A percentile compares a stretch with the other conserved stretches of the same genome.
These are phyloP conservation scores for Leptinotarsa undecemlineata DNA, from an alignment of 1,140 invertebrate species.

Conservation along the genomic window DNA sequence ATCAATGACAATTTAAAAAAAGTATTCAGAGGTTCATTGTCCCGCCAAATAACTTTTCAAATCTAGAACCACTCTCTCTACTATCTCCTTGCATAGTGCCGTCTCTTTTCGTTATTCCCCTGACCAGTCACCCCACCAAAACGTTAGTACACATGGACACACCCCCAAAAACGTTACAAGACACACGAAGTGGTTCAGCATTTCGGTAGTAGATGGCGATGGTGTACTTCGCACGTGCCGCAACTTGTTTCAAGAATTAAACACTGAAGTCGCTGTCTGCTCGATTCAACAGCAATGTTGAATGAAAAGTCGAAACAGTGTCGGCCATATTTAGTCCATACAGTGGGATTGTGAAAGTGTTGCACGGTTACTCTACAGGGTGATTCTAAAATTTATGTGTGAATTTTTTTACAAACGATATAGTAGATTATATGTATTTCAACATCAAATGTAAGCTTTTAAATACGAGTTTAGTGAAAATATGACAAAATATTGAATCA, in stretches of 20 bases:
- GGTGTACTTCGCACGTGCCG: background rate
- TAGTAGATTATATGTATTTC: too few species aligned
- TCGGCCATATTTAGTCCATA: background rate
- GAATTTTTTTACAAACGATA: too few species aligned
- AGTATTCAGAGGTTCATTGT: background rate
- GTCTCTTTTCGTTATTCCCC: constrained; percentile 35
- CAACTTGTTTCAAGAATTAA: background rate
- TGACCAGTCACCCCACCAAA: constrained; percentile 31
- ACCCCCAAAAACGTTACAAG: constrained; percentile 21
- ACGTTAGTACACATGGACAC: constrained; percentile 16
- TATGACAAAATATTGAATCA: too few species aligned
- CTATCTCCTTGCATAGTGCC: background rate
- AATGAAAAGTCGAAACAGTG: too few species aligned
- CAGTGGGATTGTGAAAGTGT: too few species aligned
- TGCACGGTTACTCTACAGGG: too few species aligned
- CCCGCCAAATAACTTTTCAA: constrained; percentile 1
- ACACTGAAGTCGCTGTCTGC: background rate
- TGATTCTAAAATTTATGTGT: too few species aligned
- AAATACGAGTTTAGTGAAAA: too few species aligned
- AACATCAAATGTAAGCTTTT: too few species aligned
- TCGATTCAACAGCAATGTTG: background rate
- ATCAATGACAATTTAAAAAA: too few species aligned
- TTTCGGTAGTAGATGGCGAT: constrained; percentile 1
- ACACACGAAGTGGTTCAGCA: background rate
- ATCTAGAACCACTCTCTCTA: background rate